A percentile compares a stretch with the other conserved stretches of the same genome.
These are phyloP conservation scores for Ochropleura plecta DNA, from an alignment of 2,888 invertebrate species.

Conservation along the genomic window DNA sequence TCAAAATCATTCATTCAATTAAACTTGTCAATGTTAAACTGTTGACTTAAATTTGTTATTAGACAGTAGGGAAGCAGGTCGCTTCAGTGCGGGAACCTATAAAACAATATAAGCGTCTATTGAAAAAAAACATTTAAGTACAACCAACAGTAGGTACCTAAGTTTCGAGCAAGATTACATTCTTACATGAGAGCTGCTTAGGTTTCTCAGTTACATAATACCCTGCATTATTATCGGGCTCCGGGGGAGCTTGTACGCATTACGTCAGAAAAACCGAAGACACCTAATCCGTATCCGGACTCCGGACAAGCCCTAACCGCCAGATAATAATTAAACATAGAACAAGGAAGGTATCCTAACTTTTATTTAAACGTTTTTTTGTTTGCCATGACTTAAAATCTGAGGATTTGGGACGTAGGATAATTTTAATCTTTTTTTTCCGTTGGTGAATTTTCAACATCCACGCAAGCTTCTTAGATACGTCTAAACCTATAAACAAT, in stretches of 20 bases:
- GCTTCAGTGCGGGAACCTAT: neutral
- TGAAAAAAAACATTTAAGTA: neutral
- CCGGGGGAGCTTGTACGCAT: slow-evolving; percentile 11
- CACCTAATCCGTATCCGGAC: neutral
- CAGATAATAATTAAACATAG: slow-evolving; percentile 19
- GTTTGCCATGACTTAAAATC: neutral
- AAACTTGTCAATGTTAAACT: neutral
- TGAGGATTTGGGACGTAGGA: neutral
- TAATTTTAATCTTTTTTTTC: neutral
- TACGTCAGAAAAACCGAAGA: slow-evolving; percentile 30
- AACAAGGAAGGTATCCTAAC: neutral
- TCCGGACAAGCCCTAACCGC: neutral
- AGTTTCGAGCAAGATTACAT: neutral
- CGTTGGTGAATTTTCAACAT: neutral
- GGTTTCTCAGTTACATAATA: slow-evolving; percentile 39
- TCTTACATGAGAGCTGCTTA: slow-evolving; percentile 12
- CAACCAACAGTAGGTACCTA: neutral
- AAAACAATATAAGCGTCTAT: too few relatives aligned
- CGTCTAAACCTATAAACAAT: too few relatives aligned
- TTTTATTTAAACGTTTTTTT: neutral
- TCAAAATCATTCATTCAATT: neutral
- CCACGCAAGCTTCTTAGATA: neutral
- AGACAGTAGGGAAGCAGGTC: neutral
- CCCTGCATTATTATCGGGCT: slow-evolving; percentile 41
- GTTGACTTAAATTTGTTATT: neutral